phyloP scores from a whole-genome alignment of 2,888 invertebrate genomes.

The Gibbula magus region DNA sequence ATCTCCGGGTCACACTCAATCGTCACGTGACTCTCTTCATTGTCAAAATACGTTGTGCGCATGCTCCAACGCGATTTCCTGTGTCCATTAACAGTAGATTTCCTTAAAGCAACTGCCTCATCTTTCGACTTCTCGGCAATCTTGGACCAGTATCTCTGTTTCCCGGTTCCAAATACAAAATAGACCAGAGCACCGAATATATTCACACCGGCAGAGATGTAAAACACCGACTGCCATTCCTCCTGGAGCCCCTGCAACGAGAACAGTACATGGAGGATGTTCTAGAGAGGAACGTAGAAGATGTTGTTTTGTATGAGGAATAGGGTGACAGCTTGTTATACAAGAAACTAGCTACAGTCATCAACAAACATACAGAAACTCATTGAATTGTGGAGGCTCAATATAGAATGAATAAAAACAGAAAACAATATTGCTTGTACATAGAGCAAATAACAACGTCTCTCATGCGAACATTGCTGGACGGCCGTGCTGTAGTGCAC shows the following conservation, averaged over 20 bases:
- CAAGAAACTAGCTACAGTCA: too few relatives aligned
- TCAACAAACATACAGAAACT: too few relatives aligned
- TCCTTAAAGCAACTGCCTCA: slow-evolving; percentile 28
- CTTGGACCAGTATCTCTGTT: slow-evolving; percentile 51
- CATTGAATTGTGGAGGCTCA: too few relatives aligned
- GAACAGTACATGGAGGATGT: not conserved
- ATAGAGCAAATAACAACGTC: too few relatives aligned
- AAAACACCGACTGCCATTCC: slow-evolving; percentile 63
- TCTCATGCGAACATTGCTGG: too few relatives aligned
- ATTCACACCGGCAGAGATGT: slow-evolving; percentile 60
- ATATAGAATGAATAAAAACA: too few relatives aligned
- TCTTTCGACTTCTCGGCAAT: slow-evolving; percentile 36
- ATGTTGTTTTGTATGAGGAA: too few relatives aligned
- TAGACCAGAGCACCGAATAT: slow-evolving; percentile 53
- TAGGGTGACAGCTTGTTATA: too few relatives aligned
- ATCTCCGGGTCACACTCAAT: not conserved
- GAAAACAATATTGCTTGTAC: too few relatives aligned
- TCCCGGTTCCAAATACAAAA: slow-evolving; percentile 14
- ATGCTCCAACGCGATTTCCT: slow-evolving; percentile 2
- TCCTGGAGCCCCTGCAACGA: slow-evolving; percentile 50
- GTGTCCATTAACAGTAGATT: slow-evolving; percentile 34
- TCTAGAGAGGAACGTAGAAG: too few relatives aligned
- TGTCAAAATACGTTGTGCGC: not conserved
- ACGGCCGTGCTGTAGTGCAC: too few relatives aligned
- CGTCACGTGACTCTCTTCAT: not conserved